These are phyloP conservation scores for Drosophila nr. perissopoda DNA, from an alignment of 2,888 invertebrate genomes.

Conservation along the genomic window DNA sequence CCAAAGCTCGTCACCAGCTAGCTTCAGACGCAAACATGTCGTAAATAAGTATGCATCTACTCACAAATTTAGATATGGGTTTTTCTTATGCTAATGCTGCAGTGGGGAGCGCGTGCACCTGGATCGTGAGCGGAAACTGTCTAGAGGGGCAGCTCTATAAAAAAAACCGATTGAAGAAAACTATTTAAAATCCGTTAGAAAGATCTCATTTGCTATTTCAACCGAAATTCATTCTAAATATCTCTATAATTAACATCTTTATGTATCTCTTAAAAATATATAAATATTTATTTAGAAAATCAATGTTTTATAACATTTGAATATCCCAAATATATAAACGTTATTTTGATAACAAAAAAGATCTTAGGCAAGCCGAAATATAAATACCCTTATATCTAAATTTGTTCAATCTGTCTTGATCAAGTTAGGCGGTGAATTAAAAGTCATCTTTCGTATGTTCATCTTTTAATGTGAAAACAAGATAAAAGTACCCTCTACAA, in stretches of 20 bases:
- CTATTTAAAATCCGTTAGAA: background rate
- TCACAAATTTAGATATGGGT: constrained; percentile 19
- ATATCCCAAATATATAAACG: background rate
- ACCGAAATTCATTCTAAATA: background rate
- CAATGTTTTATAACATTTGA: background rate
- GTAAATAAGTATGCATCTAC: constrained; percentile 10
- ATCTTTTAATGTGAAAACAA: background rate
- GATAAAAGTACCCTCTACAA: background rate
- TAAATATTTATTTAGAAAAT: background rate
- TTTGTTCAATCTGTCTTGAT: background rate
- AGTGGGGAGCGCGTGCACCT: constrained; percentile 31
- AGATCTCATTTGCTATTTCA: background rate
- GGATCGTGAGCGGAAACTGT: background rate
- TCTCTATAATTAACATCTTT: background rate
- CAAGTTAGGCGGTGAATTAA: background rate
- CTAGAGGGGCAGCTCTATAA: background rate
- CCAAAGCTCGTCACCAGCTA: constrained; percentile 41
- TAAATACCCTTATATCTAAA: background rate
- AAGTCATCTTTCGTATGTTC: background rate
- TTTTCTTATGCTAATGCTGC: constrained; percentile 16
- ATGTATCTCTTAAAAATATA: background rate
- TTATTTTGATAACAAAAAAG: background rate
- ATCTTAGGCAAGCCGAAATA: background rate
- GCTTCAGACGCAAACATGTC: constrained; percentile 10
- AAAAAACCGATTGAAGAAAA: background rate